Conservation (phyloP, 1,140 invertebrate genomes). For the Dendrolimus punctatus region DNA sequence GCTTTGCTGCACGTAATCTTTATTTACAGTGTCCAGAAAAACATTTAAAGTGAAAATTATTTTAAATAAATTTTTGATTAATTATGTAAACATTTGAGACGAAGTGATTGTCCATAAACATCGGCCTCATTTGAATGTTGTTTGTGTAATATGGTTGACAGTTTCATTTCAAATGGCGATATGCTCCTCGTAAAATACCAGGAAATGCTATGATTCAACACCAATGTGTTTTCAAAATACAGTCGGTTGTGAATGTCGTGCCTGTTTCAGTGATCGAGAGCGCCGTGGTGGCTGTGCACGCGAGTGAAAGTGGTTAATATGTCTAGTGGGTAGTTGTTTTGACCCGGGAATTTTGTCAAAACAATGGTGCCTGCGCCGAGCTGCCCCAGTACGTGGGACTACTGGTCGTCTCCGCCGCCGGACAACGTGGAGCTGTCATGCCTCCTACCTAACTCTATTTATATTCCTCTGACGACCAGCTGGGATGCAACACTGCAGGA, state of each 20-base stretch:
- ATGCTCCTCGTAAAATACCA: constrained; percentile 67
- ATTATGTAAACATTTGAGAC: constrained; percentile 41
- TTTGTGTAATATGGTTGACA: constrained; percentile 61
- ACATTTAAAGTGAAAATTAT: constrained; percentile 32
- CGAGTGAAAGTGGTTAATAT: constrained; percentile 50
- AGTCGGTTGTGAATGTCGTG: constrained; percentile 38
- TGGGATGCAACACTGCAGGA: constrained; percentile 83
- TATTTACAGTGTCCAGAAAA: constrained; percentile 64
- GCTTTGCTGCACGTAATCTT: constrained; percentile 66
- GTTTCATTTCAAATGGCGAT: constrained; percentile 66
- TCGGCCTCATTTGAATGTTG: constrained; percentile 36
- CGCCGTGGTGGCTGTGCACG: constrained; percentile 36
- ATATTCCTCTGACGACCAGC: constrained; percentile 80
- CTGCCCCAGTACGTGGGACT: constrained; percentile 74
- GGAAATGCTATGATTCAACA: constrained; percentile 72
- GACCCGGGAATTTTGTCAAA: constrained; percentile 42
- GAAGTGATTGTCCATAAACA: constrained; percentile 33
- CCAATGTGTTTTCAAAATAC: constrained; percentile 37
- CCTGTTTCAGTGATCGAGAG: constrained; percentile 51
- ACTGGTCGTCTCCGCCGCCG: constrained; percentile 75
- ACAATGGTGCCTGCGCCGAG: constrained; percentile 79
- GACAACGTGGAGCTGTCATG: constrained; percentile 82
- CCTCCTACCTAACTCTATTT: constrained; percentile 88
- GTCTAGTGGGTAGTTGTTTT: constrained; percentile 48
- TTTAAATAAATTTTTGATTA: constrained; percentile 23